Percentiles rank a stretch among this genome's conserved stretches.
These are phyloP conservation scores for Odobenus rosmarus DNA, from an alignment of 2,113 vertebrate species.

Conservation along the genomic window DNA sequence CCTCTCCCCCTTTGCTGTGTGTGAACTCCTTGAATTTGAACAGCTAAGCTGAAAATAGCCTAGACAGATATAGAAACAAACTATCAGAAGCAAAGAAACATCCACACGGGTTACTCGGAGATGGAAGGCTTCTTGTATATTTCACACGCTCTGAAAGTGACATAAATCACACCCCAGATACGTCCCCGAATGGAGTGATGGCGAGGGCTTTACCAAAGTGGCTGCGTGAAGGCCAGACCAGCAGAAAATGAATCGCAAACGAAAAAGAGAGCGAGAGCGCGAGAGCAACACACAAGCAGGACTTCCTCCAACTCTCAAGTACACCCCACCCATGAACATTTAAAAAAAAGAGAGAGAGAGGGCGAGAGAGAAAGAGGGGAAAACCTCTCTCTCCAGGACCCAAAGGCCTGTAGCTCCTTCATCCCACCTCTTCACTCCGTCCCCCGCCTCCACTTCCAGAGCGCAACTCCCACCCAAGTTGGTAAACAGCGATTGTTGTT, in stretches of 20 bases:
- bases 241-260: slow-evolving; percentile 28
- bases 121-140: slow-evolving; percentile 15
- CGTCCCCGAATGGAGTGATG: neutral
- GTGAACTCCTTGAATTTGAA: slow-evolving; percentile 70
- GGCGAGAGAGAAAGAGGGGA: neutral
- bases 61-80: slow-evolving; percentile 56
- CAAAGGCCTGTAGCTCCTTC: slow-evolving; percentile 64
- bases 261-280: neutral
- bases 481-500: slow-evolving; percentile 59
- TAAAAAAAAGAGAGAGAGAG: neutral
- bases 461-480: slow-evolving; percentile 77
- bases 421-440: neutral
- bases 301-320: slow-evolving; percentile 78
- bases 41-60: slow-evolving; percentile 47
- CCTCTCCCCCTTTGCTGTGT: neutral
- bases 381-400: slow-evolving; percentile 2
- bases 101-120: slow-evolving; percentile 37
- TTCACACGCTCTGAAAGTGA: slow-evolving; percentile 68
- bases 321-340: slow-evolving; percentile 64
- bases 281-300: slow-evolving; percentile 15
- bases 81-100: slow-evolving; percentile 70
- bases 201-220: slow-evolving; percentile 63
- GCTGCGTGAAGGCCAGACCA: slow-evolving; percentile 60
- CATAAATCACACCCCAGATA: slow-evolving; percentile 30
- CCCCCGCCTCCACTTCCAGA: slow-evolving; percentile 37